Percentiles rank a stretch among this genome's conserved stretches.
phyloP scores from a whole-genome alignment of 2,113 vertebrate genomes.

The Phasianus colchicus region DNA sequence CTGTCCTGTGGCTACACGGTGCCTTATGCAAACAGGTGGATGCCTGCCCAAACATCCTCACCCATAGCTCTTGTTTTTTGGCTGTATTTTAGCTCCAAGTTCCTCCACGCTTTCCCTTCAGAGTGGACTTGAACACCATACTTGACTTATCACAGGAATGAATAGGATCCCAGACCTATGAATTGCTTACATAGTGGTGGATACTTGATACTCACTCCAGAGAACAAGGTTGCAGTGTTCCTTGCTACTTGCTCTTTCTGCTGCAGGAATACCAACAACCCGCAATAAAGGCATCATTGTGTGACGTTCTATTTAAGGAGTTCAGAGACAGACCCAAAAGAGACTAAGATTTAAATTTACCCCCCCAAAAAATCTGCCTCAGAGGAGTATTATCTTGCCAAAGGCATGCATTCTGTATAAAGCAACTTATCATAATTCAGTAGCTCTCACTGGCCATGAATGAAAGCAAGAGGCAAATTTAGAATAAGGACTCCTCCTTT shows the following conservation, averaged over 20 bases:
- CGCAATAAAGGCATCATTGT: neutral
- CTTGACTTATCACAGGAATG: neutral
- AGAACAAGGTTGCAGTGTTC: slow-evolving; percentile 53
- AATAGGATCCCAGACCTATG: slow-evolving; percentile 31
- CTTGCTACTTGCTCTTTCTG: neutral
- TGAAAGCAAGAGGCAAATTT: neutral
- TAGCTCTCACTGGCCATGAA: neutral
- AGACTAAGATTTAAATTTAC: neutral
- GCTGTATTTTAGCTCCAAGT: neutral
- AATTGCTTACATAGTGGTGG: slow-evolving; percentile 21
- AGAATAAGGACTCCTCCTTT: neutral
- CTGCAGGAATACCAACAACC: neutral
- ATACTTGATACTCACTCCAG: slow-evolving; percentile 32
- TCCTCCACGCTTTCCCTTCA: neutral
- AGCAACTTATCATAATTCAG: neutral
- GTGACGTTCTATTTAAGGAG: neutral
- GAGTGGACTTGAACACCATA: neutral
- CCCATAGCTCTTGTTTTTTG: neutral
- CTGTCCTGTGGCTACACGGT: fast-evolving
- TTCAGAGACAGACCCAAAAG: neutral
- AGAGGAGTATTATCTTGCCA: neutral
- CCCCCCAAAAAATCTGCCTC: neutral
- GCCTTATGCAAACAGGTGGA: fast-evolving
- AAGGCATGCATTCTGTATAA: neutral
- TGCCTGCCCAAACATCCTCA: neutral